A percentile compares a stretch with the other conserved stretches of the same genome.
phyloP scores from a whole-genome alignment of 2,113 vertebrate genomes.

The Pelodiscus sinensis region DNA sequence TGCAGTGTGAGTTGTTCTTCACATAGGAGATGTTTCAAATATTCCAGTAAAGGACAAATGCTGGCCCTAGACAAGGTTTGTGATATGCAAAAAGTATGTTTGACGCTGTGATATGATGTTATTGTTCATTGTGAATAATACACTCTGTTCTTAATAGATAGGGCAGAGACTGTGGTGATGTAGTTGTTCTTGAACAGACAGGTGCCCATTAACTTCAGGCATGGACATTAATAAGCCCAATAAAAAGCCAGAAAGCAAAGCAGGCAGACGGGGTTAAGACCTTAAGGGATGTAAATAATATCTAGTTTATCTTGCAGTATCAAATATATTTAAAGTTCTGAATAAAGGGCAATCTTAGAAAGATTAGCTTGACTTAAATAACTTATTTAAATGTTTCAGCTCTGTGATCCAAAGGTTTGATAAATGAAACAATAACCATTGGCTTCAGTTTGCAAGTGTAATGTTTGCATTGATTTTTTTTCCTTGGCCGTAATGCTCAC shows the following conservation, averaged over 20 bases:
- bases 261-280: neutral
- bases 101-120: neutral
- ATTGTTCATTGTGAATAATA: neutral
- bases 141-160: neutral
- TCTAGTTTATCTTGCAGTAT: slow-evolving; percentile 28
- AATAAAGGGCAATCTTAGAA: slow-evolving; percentile 51
- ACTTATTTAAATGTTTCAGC: slow-evolving; percentile 54
- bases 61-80: slow-evolving; percentile 10
- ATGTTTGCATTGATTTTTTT: slow-evolving; percentile 60
- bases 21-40: neutral
- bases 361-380: slow-evolving; percentile 59
- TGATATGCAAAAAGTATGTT: neutral
- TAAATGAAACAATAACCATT: slow-evolving; percentile 58
- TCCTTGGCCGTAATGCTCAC: slow-evolving; percentile 13
- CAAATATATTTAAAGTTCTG: slow-evolving; percentile 68
- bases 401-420: slow-evolving; percentile 50
- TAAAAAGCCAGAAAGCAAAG: neutral
- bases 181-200: slow-evolving; percentile 22
- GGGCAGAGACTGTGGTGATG: neutral
- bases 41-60: slow-evolving; percentile 13
- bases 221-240: slow-evolving; percentile 10
- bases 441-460: slow-evolving; percentile 46
- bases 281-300: slow-evolving; percentile 8
- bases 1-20: neutral
- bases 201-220: slow-evolving; percentile 23